Base-by-base conservation (phyloP, 92 coral and sea anemone genomes). In the Phenganax stokvisi region DNA sequence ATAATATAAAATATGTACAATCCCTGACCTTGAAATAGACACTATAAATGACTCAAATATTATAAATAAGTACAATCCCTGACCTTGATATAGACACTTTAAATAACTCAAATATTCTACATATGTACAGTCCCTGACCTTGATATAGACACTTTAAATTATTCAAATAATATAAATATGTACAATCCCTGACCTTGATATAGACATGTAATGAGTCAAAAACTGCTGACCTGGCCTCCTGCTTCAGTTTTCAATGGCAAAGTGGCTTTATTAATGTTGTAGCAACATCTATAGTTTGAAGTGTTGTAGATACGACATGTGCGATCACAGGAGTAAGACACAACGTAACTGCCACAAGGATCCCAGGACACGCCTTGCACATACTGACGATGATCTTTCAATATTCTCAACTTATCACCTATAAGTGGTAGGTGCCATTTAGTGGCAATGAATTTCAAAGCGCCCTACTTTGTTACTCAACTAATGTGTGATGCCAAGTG, bases 321-420 rank as follows among this genome's bases (percentile, higher is more conserved):
- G 82, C 98, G 90, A 89, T 94, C 98, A 80, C 94, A 92, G 25
- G 98, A 94, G 54, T 90, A 89, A 47, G 97, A 92, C 6, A 86
- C 97, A 30, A 92, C 77, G 80, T 85, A 92, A 54, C 87, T 89
- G 15, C 97, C 92, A 30, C 90, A 90, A 7, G 98, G 98, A 84
- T 94, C 98, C 98, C 98, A 94, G 65, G 89, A 88, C 11, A 94
- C 98, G 12, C 98, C 98, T 74, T 94, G 98, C 0, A 94, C 94
- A 88, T 94, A 94, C 82, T 94, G 98, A 74, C 92, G 90, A 71
- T 94, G 98, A 58, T 94, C 97, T 75, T 92, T 94, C 28, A 94
- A 82, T 64, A 94, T 92, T 71, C 72, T 75, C 57, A 93, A 68
- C 83, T 93, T 93, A 70, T 84, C 88, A 15, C 98, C 98, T 93